Evolutionary conservation across 2,888 invertebrate genomes (phyloP).

Genomic region (Liodrosophila aerea): DNA sequence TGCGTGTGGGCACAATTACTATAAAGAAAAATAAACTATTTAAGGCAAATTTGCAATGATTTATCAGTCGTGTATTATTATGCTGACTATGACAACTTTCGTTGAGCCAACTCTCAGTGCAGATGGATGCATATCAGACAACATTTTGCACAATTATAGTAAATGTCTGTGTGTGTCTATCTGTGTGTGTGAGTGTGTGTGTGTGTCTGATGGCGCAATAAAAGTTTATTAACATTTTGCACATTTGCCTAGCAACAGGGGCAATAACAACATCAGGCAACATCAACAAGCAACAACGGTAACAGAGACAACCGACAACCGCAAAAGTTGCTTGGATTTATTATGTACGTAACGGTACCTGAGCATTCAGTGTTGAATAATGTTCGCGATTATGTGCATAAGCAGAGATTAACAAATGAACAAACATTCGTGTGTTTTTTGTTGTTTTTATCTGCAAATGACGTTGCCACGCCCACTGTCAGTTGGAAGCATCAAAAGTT

Average conservation of each 20-base stretch:
- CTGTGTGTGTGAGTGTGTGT: too few relatives aligned
- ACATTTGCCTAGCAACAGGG: slow-evolving; percentile 59
- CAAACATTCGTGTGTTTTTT: slow-evolving; percentile 44
- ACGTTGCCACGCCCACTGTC: slow-evolving; percentile 57
- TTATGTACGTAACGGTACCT: slow-evolving; percentile 66
- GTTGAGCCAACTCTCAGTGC: slow-evolving; percentile 23
- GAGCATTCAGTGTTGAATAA: slow-evolving; percentile 72
- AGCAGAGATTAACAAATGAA: slow-evolving; percentile 64
- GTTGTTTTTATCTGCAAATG: slow-evolving; percentile 59
- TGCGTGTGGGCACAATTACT: slow-evolving; percentile 30
- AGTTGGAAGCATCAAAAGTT: slow-evolving; percentile 44
- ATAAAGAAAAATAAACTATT: slow-evolving; percentile 7
- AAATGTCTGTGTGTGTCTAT: too few relatives aligned
- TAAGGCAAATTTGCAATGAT: too few relatives aligned
- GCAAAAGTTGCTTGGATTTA: slow-evolving; percentile 60
- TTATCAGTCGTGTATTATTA: too few relatives aligned
- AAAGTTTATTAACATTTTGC: slow-evolving; percentile 73
- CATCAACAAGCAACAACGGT: slow-evolving; percentile 25
- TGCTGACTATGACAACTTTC: slow-evolving; percentile 41
- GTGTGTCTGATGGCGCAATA: slow-evolving; percentile 62
- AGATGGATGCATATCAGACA: slow-evolving; percentile 11
- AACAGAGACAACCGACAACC: slow-evolving; percentile 52
- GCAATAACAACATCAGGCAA: slow-evolving; percentile 10
- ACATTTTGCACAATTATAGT: slow-evolving; percentile 58
- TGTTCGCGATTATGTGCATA: slow-evolving; percentile 55